phyloP scores from a whole-genome alignment of 2,113 vertebrate species.

The Pontoporia blainvillei region DNA sequence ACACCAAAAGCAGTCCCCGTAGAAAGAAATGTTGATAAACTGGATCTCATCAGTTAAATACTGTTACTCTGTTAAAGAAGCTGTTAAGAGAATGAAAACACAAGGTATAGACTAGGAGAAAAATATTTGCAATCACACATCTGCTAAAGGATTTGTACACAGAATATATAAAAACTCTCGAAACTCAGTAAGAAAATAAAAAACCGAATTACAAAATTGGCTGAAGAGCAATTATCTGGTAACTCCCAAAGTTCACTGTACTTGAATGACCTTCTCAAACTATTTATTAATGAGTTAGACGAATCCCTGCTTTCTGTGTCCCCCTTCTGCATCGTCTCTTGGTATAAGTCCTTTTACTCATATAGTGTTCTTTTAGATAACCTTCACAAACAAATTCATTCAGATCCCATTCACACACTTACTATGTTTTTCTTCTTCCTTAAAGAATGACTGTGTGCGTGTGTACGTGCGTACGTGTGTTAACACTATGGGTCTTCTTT shows the following conservation, averaged over 20 bases:
- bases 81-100: background rate
- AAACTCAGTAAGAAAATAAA: background rate
- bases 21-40: background rate
- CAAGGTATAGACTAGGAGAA: background rate
- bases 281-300: background rate
- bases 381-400: constrained; percentile 29
- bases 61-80: background rate
- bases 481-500: background rate
- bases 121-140: background rate
- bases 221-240: background rate
- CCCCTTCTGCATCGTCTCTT: background rate
- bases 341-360: background rate
- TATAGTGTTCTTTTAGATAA: constrained; percentile 20
- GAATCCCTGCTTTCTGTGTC: background rate
- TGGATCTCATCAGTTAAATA: background rate
- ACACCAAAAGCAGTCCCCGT: background rate
- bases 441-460: background rate
- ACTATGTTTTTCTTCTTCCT: background rate
- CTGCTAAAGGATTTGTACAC: background rate
- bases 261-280: background rate
- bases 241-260: background rate
- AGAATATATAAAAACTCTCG: background rate
- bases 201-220: background rate
- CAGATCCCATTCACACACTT: background rate
- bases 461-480: background rate